Conservation (phyloP, 2,888 invertebrate species). For the Sinotaia quadrata region DNA sequence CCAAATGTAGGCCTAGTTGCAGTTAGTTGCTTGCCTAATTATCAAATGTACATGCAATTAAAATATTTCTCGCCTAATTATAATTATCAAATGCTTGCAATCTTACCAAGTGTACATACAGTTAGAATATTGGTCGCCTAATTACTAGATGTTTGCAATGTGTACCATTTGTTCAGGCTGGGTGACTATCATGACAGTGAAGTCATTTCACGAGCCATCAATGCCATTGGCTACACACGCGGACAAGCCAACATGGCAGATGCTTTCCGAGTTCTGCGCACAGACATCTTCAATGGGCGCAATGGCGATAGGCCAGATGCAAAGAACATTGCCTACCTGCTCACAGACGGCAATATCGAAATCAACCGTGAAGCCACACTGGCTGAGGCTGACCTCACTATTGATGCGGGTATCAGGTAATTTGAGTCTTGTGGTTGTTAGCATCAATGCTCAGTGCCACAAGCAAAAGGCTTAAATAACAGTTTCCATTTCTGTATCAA, state of each 20-base stretch:
- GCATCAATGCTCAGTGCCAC: no score
- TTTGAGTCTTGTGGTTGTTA: not conserved
- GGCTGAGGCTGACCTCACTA: slow-evolving; percentile 61
- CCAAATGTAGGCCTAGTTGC: no score
- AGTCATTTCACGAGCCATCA: slow-evolving; percentile 51
- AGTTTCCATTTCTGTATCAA: no score
- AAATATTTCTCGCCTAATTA: no score
- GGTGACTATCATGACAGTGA: slow-evolving; percentile 46
- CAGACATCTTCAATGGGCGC: slow-evolving; percentile 55
- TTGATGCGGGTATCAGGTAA: slow-evolving; percentile 55
- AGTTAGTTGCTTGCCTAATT: no score
- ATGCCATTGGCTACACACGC: slow-evolving; percentile 53
- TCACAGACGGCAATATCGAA: slow-evolving; percentile 65
- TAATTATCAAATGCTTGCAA: no score
- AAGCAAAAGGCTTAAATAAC: no score
- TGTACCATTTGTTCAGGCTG: slow-evolving; percentile 40
- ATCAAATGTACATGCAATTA: no score
- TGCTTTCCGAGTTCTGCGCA: slow-evolving; percentile 54
- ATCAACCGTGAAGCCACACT: slow-evolving; percentile 56
- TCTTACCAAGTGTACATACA: no score
- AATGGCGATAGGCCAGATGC: slow-evolving; percentile 58
- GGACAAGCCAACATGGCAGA: slow-evolving; percentile 66
- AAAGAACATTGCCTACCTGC: slow-evolving; percentile 61
- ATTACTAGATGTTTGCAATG: no score
- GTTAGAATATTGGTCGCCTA: no score